A percentile compares a stretch with the other conserved stretches of the same genome.
These are phyloP conservation scores for Megaceryle torquata DNA, from an alignment of 2,113 vertebrate genomes.

Conservation along the genomic window DNA sequence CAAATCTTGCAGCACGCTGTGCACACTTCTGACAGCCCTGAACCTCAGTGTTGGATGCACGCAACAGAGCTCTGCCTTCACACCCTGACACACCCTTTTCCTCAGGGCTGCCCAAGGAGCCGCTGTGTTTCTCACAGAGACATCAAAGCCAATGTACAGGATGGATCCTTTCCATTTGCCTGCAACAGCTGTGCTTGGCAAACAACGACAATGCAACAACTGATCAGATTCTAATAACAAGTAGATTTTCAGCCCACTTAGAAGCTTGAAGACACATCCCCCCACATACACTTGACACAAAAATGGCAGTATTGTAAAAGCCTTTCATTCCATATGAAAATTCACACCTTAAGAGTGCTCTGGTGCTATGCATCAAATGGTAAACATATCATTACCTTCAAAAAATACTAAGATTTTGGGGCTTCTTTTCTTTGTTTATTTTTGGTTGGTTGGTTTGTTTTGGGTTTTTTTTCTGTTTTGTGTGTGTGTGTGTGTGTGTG, in stretches of 20 bases:
- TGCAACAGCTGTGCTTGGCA: not conserved
- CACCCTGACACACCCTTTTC: conserved; percentile 12
- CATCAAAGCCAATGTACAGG: not conserved
- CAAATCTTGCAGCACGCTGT: not conserved
- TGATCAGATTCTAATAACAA: not conserved
- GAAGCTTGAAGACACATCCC: not conserved
- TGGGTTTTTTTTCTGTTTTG: too few species aligned
- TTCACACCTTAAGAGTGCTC: not conserved
- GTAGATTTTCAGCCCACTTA: not conserved
- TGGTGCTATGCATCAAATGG: not conserved
- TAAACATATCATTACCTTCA: not conserved
- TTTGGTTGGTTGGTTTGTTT: too few species aligned
- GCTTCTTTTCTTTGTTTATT: too few species aligned
- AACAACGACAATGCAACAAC: accelerated
- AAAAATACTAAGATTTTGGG: not conserved
- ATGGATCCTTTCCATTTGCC: not conserved
- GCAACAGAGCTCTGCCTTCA: not conserved
- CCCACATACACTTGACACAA: too few species aligned
- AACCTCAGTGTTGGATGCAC: accelerated
- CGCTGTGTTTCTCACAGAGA: accelerated
- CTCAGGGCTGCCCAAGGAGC: not conserved
- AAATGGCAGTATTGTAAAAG: not conserved
- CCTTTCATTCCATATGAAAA: not conserved
- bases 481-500: too few species aligned
- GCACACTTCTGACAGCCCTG: accelerated